Percentiles rank a stretch among this genome's conserved stretches.
These are phyloP conservation scores for Archilochus colubris DNA, from an alignment of 2,113 vertebrate species.

Conservation along the genomic window DNA sequence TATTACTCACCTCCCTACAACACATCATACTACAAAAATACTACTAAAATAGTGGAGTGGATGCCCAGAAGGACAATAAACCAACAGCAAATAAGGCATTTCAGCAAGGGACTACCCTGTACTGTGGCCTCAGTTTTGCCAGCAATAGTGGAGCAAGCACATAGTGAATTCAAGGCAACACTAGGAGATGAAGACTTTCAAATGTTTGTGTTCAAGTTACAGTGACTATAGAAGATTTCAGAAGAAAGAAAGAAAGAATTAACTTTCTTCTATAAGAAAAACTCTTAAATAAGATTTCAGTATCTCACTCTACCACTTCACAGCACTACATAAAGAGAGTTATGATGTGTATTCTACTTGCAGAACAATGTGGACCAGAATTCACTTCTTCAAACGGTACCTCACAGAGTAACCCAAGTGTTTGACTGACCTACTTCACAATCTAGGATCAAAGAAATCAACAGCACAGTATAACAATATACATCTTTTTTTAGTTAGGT, in stretches of 20 bases:
- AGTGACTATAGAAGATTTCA: background rate
- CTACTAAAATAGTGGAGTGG: background rate
- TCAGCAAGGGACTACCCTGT: background rate
- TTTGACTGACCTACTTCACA: background rate
- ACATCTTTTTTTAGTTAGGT: background rate
- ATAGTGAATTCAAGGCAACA: background rate
- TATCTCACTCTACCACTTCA: background rate
- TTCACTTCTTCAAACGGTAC: background rate
- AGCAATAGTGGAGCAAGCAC: background rate
- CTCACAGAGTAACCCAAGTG: background rate
- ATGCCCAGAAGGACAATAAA: background rate
- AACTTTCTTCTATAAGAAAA: background rate
- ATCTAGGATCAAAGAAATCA: background rate
- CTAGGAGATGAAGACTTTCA: background rate
- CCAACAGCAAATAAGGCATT: background rate
- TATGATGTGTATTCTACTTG: background rate
- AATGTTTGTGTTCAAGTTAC: background rate
- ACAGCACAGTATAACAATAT: background rate
- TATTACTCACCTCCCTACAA: background rate
- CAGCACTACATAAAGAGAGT: background rate
- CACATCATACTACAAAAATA: background rate
- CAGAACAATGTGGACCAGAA: background rate
- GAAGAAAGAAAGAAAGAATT: background rate
- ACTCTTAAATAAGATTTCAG: background rate
- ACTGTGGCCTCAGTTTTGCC: background rate